Evolutionary conservation across 2,888 invertebrate genomes (phyloP).

Genomic region (Pyralis farinalis): DNA sequence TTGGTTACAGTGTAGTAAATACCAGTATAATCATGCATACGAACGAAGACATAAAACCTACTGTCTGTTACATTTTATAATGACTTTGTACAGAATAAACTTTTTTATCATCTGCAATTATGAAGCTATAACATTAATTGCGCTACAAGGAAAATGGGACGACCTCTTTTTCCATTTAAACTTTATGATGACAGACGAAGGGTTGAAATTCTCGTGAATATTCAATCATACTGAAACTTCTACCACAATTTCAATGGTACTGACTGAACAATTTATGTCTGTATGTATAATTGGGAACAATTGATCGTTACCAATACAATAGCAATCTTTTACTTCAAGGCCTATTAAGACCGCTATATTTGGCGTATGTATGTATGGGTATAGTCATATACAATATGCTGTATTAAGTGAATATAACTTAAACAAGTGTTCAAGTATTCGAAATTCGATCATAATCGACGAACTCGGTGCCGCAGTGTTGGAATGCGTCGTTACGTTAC

Average conservation of each 20-base stretch:
- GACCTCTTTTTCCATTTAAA: background rate
- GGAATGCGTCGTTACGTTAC: too few relatives aligned
- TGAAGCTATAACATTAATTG: slow-evolving; percentile 8
- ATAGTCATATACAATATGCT: too few relatives aligned
- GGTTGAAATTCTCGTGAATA: background rate
- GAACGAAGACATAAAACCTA: too few relatives aligned
- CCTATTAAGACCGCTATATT: too few relatives aligned
- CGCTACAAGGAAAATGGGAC: slow-evolving; percentile 2
- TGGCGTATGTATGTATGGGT: too few relatives aligned
- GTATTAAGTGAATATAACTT: too few relatives aligned
- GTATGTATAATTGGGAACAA: slow-evolving; percentile 13
- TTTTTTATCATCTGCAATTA: background rate
- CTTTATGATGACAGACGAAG: background rate
- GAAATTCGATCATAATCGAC: too few relatives aligned
- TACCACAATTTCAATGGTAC: slow-evolving; percentile 3
- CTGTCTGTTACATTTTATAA: background rate
- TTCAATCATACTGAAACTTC: slow-evolving; percentile 3
- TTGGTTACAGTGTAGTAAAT: too few relatives aligned
- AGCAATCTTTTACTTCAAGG: too few relatives aligned
- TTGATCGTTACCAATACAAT: slow-evolving; percentile 15
- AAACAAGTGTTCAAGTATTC: too few relatives aligned
- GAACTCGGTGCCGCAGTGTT: too few relatives aligned
- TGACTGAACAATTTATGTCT: slow-evolving; percentile 9
- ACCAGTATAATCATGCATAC: too few relatives aligned
- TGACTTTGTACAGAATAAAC: background rate